A percentile compares a stretch with the other conserved stretches of the same genome.
Conservation (phyloP, 2,888 invertebrate species). For the Hipparchia sbordonii region DNA sequence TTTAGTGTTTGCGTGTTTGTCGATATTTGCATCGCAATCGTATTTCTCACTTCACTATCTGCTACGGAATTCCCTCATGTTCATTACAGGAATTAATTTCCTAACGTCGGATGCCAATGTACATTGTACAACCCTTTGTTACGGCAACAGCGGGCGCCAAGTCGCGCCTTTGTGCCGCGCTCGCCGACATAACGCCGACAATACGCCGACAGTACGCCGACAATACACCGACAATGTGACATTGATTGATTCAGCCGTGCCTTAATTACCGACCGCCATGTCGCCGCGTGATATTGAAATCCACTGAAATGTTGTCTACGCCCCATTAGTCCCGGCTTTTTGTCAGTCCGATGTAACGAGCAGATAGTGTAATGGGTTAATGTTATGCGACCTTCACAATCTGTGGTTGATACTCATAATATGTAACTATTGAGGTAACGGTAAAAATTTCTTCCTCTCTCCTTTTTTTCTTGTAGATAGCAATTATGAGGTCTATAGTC, state of each 20-base stretch:
- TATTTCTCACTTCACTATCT: not conserved
- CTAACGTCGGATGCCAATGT: slow-evolving; percentile 30
- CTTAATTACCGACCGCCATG: slow-evolving; percentile 29
- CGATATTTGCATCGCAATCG: too few relatives aligned
- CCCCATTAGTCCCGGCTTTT: slow-evolving; percentile 16
- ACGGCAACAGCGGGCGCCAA: slow-evolving; percentile 15
- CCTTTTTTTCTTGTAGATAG: too few relatives aligned
- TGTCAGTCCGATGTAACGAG: not conserved
- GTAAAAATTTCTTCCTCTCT: too few relatives aligned
- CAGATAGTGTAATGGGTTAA: not conserved
- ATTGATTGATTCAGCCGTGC: slow-evolving; percentile 37
- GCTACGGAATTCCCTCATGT: not conserved
- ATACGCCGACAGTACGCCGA: slow-evolving; percentile 5
- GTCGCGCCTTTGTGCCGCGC: slow-evolving; percentile 19
- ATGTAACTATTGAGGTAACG: too few relatives aligned
- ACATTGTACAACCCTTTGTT: slow-evolving; percentile 34
- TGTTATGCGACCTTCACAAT: not conserved
- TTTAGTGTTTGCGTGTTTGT: too few relatives aligned
- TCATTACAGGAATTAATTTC: slow-evolving; percentile 29
- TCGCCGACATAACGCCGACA: slow-evolving; percentile 10
- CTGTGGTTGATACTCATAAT: not conserved
- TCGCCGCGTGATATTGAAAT: slow-evolving; percentile 21
- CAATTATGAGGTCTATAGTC: too few relatives aligned
- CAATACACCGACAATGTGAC: slow-evolving; percentile 21
- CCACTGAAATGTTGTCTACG: slow-evolving; percentile 13